Conservation (phyloP, 2,888 invertebrate species). For the Limnephilus lunatus region DNA sequence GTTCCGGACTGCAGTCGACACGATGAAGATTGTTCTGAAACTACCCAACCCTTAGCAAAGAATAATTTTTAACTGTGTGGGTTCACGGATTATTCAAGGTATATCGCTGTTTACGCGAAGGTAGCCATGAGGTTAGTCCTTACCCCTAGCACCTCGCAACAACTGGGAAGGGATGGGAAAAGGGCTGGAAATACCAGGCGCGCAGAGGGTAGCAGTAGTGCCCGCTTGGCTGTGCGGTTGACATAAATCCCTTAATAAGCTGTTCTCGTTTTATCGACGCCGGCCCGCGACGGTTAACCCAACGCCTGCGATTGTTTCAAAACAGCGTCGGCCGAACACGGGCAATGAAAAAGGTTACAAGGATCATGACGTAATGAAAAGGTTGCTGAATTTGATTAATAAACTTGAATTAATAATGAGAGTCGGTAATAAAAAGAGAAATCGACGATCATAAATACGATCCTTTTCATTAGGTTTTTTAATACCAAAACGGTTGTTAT, state of each 20-base stretch:
- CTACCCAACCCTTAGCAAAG: background rate
- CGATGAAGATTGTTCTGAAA: background rate
- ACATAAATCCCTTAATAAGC: slow-evolving; percentile 66
- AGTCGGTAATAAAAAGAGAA: background rate
- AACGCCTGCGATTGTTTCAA: slow-evolving; percentile 50
- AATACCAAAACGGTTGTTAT: too few relatives aligned
- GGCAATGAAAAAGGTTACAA: background rate
- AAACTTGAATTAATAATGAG: background rate
- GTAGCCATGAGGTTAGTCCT: slow-evolving; percentile 7
- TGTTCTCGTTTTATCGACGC: slow-evolving; percentile 63
- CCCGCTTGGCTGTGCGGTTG: slow-evolving; percentile 39
- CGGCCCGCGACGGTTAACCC: slow-evolving; percentile 41
- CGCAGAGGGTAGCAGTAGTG: background rate
- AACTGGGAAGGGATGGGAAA: background rate
- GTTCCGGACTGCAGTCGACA: background rate
- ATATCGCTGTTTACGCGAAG: background rate
- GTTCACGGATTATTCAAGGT: background rate
- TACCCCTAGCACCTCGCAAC: slow-evolving; percentile 36
- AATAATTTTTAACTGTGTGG: background rate
- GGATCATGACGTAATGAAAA: background rate
- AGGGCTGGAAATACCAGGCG: background rate
- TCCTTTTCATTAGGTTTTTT: too few relatives aligned
- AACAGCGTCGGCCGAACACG: background rate
- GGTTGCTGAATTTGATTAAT: background rate
- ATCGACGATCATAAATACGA: background rate